phyloP scores from a whole-genome alignment of 2,888 invertebrate species.

The Rhodophaea formosa region DNA sequence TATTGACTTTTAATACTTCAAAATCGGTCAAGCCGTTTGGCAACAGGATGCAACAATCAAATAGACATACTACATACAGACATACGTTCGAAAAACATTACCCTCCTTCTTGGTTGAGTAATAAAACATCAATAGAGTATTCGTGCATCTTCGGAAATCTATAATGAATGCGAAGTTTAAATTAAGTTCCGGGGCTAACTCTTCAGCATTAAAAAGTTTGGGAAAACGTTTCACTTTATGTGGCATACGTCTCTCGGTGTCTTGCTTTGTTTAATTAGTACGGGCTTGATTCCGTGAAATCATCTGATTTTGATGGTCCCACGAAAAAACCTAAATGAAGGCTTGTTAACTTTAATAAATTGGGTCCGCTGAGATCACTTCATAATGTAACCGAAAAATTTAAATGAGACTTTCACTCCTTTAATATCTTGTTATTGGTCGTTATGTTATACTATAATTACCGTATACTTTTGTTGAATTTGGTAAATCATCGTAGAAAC shows the following conservation, averaged over 20 bases:
- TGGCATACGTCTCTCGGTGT: constrained; percentile 47
- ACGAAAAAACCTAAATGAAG: constrained; percentile 39
- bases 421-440: constrained; percentile 15
- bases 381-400: constrained; percentile 8
- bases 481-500: no score
- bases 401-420: constrained; percentile 10
- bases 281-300: constrained; percentile 41
- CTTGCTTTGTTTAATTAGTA: constrained; percentile 61
- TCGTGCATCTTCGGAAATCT: constrained; percentile 58
- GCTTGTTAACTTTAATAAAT: constrained; percentile 25
- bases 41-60: no score
- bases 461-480: background rate
- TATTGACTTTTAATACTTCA: no score
- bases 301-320: constrained; percentile 45
- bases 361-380: constrained; percentile 10
- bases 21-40: no score
- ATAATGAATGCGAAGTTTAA: constrained; percentile 69
- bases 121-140: constrained; percentile 49
- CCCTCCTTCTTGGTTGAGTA: no score
- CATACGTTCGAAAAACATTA: no score
- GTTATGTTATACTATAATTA: background rate
- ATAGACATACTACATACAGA: no score
- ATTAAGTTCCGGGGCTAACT: constrained; percentile 63
- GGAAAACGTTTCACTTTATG: constrained; percentile 45
- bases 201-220: constrained; percentile 70